Conservation (phyloP, 1,140 invertebrate genomes). For the Caenorhabditis briggsae region DNA sequence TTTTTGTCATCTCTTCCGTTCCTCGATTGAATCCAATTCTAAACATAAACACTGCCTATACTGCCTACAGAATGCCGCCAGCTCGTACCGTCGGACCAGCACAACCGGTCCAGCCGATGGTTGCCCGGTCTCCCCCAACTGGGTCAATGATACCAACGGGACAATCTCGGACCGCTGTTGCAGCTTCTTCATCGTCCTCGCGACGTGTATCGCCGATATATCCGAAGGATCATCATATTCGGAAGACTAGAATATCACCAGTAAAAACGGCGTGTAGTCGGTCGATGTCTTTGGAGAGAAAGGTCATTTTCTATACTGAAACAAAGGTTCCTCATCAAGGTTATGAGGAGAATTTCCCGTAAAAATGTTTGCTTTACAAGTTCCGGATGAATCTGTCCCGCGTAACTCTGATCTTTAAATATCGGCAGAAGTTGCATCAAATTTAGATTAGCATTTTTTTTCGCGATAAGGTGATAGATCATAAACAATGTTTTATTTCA, state of each 20-base stretch:
- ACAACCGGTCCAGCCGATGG: slow-evolving; percentile 37
- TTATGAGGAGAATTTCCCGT: too few species aligned
- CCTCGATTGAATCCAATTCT: background rate
- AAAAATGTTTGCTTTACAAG: too few species aligned
- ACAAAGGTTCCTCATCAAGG: too few species aligned
- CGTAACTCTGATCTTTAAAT: too few species aligned
- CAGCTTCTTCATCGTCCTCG: background rate
- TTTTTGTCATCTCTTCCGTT: background rate
- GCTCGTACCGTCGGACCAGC: slow-evolving; percentile 44
- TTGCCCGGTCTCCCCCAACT: slow-evolving; percentile 16
- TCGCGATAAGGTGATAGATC: too few species aligned
- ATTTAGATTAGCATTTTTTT: too few species aligned
- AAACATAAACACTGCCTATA: background rate
- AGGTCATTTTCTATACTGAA: background rate
- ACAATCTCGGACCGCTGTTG: background rate
- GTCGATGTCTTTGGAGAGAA: slow-evolving; percentile 23
- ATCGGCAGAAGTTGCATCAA: too few species aligned
- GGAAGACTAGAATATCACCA: background rate
- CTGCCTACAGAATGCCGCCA: slow-evolving; percentile 27
- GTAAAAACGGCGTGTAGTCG: slow-evolving; percentile 39
- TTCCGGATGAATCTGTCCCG: too few species aligned
- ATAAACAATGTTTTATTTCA: background rate
- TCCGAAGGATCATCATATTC: slow-evolving; percentile 11
- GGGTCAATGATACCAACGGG: slow-evolving; percentile 43
- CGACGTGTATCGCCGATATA: background rate